A percentile compares a stretch with the other conserved stretches of the same genome.
Conservation (phyloP, 1,140 invertebrate genomes). For the Plodia interpunctella region DNA sequence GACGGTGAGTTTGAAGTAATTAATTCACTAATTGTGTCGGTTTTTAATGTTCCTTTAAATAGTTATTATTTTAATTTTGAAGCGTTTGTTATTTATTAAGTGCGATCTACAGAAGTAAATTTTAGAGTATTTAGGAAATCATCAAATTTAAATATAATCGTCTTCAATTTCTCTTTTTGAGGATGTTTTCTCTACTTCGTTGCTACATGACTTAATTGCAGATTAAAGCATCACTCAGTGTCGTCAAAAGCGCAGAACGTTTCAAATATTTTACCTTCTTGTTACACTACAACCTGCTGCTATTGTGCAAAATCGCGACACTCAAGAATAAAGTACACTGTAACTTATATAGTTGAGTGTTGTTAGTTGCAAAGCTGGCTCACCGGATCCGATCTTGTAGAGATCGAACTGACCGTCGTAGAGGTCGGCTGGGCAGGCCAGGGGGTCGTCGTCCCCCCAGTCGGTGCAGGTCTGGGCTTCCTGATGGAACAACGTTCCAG, state of each 20-base stretch:
- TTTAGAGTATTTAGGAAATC: too few relatives aligned
- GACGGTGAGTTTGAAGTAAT: too few relatives aligned
- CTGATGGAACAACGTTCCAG: constrained; percentile 94
- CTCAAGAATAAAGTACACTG: constrained; percentile 3
- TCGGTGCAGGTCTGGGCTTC: constrained; percentile 94
- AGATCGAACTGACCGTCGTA: constrained; percentile 91
- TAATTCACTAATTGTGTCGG: too few relatives aligned
- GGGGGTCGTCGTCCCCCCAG: constrained; percentile 85
- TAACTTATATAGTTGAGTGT: constrained; percentile 19
- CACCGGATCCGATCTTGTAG: constrained; percentile 86
- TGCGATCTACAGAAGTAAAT: too few relatives aligned
- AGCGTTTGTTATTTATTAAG: background rate
- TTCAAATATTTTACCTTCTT: background rate
- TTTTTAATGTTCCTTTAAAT: too few relatives aligned
- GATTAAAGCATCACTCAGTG: too few relatives aligned
- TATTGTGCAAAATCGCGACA: constrained; percentile 13
- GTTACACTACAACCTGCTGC: background rate
- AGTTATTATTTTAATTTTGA: background rate
- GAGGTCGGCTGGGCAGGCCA: constrained; percentile 88
- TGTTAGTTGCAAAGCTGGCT: constrained; percentile 69
- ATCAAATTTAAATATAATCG: too few relatives aligned
- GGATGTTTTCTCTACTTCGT: too few relatives aligned
- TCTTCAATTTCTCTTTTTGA: too few relatives aligned
- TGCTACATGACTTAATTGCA: too few relatives aligned
- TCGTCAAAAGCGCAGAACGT: background rate